Conservation (phyloP, 2,888 invertebrate species). For the Plebejus anna region DNA sequence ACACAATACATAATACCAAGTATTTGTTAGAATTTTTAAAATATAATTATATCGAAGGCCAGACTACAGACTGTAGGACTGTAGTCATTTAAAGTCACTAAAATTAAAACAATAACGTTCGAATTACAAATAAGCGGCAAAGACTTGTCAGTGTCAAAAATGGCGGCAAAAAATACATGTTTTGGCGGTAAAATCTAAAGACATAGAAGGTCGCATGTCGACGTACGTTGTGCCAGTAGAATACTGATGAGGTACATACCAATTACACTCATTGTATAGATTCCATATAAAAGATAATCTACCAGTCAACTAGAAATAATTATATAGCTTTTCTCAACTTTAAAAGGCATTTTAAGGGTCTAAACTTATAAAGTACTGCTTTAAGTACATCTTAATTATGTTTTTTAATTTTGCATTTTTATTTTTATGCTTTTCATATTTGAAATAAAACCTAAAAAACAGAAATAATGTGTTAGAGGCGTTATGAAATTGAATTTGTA, state of each 20-base stretch:
- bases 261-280: not conserved
- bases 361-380: not conserved
- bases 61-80: no score
- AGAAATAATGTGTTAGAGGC: not conserved
- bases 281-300: not conserved
- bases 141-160: conserved; percentile 7
- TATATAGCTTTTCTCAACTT: no score
- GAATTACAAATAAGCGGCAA: not conserved
- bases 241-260: conserved; percentile 3
- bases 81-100: not conserved
- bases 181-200: not conserved
- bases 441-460: not conserved
- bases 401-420: no score
- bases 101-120: not conserved
- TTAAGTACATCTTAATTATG: no score
- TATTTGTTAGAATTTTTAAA: no score
- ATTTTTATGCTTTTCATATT: not conserved
- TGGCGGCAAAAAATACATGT: conserved; percentile 3
- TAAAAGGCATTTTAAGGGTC: not conserved
- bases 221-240: not conserved
- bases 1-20: not conserved
- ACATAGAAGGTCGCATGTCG: conserved; percentile 10
- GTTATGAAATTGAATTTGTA: conserved; percentile 1
- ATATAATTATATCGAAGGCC: no score
- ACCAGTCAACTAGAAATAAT: no score